Percentiles rank a stretch among this genome's conserved stretches.
Evolutionary conservation across 2,888 invertebrate genomes (phyloP).

Genomic region (Polymixis lichenea): DNA sequence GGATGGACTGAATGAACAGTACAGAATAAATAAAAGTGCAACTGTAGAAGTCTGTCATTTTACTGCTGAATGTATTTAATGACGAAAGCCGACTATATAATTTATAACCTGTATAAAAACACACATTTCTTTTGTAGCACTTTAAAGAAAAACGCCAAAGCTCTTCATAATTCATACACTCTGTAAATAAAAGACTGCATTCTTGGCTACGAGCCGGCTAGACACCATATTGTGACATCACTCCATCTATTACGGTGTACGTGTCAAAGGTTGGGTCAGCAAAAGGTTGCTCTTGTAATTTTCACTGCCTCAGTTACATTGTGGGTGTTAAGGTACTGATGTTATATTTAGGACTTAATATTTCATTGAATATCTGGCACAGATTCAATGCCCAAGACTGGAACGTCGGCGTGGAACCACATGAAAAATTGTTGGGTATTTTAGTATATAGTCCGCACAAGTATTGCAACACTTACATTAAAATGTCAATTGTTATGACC

Average conservation of each 20-base stretch:
- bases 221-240: constrained; percentile 27
- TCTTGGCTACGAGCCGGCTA: constrained; percentile 43
- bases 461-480: too few species aligned
- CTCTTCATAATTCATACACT: constrained; percentile 13
- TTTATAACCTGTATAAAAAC: neutral
- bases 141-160: constrained; percentile 1
- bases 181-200: constrained; percentile 35
- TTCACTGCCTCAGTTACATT: neutral
- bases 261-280: constrained; percentile 35
- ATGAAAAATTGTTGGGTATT: too few species aligned
- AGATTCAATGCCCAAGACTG: neutral
- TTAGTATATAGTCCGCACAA: too few species aligned
- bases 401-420: neutral
- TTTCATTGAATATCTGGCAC: constrained; percentile 14
- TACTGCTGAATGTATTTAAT: neutral
- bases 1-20: neutral
- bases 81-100: neutral
- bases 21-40: neutral
- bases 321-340: neutral
- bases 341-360: neutral
- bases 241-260: neutral
- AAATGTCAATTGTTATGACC: too few species aligned
- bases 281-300: constrained; percentile 19
- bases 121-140: neutral
- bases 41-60: neutral